Conservation (phyloP, 2,888 invertebrate species). For the Cryptocheilus praepositus region DNA sequence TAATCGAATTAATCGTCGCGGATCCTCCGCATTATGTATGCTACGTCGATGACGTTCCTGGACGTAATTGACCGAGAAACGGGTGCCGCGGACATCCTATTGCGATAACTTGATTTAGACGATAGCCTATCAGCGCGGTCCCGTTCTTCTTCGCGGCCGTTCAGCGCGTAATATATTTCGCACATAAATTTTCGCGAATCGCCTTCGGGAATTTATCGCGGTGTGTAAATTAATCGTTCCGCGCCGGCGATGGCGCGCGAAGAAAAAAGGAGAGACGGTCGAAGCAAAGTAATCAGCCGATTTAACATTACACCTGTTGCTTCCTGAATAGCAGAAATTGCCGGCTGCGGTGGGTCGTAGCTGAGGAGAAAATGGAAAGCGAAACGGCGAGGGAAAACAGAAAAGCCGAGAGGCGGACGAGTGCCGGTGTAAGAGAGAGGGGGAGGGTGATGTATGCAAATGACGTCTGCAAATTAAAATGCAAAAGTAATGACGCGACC, state of each 20-base stretch:
- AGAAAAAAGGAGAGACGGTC: conserved; percentile 3
- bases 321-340: conserved; percentile 3
- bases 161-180: no score
- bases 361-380: background rate
- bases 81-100: no score
- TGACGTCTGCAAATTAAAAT: conserved; percentile 34
- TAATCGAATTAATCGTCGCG: conserved; percentile 30
- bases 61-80: no score
- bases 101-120: no score
- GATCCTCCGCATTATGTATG: background rate
- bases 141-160: no score
- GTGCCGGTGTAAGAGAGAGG: background rate
- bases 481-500: conserved; percentile 25
- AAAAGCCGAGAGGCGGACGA: background rate
- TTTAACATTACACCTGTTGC: conserved; percentile 25
- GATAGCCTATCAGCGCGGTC: no score
- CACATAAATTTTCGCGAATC: no score
- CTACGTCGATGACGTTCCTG: no score
- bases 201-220: no score
- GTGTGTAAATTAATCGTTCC: background rate
- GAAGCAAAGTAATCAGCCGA: conserved; percentile 9
- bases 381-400: background rate
- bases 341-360: background rate
- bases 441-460: background rate
- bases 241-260: background rate